A percentile compares a stretch with the other conserved stretches of the same genome.
Conservation (phyloP, 2,797 vertebrate genomes). For the Melanogrammus aeglefinus region DNA sequence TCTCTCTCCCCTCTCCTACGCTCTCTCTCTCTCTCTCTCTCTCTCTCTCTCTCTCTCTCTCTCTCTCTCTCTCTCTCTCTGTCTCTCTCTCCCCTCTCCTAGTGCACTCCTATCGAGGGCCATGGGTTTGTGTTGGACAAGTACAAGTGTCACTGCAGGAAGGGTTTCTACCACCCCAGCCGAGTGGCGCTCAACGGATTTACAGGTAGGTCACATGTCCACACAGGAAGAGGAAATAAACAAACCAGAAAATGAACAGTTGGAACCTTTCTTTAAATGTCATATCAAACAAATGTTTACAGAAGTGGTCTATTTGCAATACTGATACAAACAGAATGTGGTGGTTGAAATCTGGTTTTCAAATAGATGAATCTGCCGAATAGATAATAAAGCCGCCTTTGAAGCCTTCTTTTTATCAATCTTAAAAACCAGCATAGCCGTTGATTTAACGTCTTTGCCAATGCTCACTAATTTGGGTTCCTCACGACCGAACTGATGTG, state of each 20-base stretch:
- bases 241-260: neutral
- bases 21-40: neutral
- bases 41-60: neutral
- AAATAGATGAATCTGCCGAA: neutral
- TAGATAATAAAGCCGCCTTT: too few relatives aligned
- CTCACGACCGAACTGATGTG: neutral
- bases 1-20: too few relatives aligned
- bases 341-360: neutral
- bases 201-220: slow-evolving; percentile 82
- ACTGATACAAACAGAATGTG: neutral
- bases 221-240: neutral
- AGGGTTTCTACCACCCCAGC: slow-evolving; percentile 92
- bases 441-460: too few relatives aligned
- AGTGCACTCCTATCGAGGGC: slow-evolving; percentile 92
- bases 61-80: neutral
- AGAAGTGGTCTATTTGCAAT: neutral
- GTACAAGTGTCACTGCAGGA: slow-evolving; percentile 93
- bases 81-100: slow-evolving; percentile 11
- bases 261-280: neutral
- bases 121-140: slow-evolving; percentile 96
- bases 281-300: neutral
- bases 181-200: slow-evolving; percentile 88
- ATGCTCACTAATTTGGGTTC: too few relatives aligned
- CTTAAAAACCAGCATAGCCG: too few relatives aligned
- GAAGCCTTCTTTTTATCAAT: too few relatives aligned